Base-by-base conservation (phyloP, 2,113 vertebrate species). In the Centropristis striata region DNA sequence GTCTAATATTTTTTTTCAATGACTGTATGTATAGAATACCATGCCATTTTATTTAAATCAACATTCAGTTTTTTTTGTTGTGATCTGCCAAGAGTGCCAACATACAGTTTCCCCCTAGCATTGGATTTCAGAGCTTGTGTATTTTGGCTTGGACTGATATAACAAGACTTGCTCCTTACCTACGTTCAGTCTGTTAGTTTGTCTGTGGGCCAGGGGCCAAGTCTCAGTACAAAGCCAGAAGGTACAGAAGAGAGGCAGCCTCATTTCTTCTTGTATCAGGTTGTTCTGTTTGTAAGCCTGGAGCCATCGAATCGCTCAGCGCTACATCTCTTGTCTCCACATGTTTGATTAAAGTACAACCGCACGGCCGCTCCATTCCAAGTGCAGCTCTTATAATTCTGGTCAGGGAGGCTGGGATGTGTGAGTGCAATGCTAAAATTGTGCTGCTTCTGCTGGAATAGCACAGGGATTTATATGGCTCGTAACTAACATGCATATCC, bases 301-400 rank as follows among this genome's bases (percentile, higher is more conserved):
- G 1, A 65, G 83, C 55, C 64, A 57, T 42, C 71, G 64, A 66
- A 65, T 75, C 5, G 1, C 61, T 61, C 68, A 36, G 36, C 21
- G 3, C 28, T 63, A 39, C 67, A 77, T 86, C 65, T 69, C 36
- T 39, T 72, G 49, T 77, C 75, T 79, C 9, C 1, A 36, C 55
- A 32, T 16, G 20, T 87, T 76, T 85, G 50, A 87, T 86, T 79
- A 57, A 85, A 80, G 77, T 36, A 73, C 72, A 73, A 70, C 76
- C n/a, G 10, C 16, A 44, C 16, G 2, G 59, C 37, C 16, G 13
- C 27, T 47, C 46, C 37, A 12, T 65, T 68, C 65, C 28, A 47
- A 82, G 36, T 50, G 64, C 51, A 50, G 74, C 55, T 79, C 13
- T 88, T 80, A 49, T 61, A 28, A 79, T 85, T 80, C 79, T 79